Base-by-base conservation (phyloP, 2,888 invertebrate species). In the Pyrocoelia pectoralis region DNA sequence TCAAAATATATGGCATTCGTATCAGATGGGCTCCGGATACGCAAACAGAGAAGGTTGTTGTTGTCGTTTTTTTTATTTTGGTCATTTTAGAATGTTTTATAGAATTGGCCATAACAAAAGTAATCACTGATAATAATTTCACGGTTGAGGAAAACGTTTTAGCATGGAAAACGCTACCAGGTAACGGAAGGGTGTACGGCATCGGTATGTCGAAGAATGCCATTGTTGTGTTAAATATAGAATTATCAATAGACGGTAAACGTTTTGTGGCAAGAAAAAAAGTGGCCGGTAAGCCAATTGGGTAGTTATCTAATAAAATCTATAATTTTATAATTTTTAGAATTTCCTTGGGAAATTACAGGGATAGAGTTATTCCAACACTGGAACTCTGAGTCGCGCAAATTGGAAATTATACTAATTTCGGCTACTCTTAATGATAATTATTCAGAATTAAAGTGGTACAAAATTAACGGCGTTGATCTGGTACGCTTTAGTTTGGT, bases 11-110 rank as follows among this genome's bases (percentile, higher is more conserved):
- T 80, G 65, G 80, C 71, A 80, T 65, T 74, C 77, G 2, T 80
- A 81, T 64, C 77, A 79, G 70, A 77, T 77, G 61, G 74, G 71
- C 38, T 74, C 75, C 1, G 79, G 75, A 4, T 69, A 74, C 59
- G 77, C 76, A 49, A 81, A 80, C 72, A 77, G 82, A 62, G 82
- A 83, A 77, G 83, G 84, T 83, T 75, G 53, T 14, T 43, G 24
- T n/a, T 56, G 12, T 19, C 13, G 51, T 49, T 18, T 24, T 24
- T 15, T 46, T 33, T 8, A 14, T 1, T 29, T 43, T 14, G 28
- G 49, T 9, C 28, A 52, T 12, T 19, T 43, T 10, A 1, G 38
- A 46, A 33, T 12, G 6, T 12, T 50, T 72, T 70, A 14, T 68
- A 75, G 74, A 74, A 60, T 53, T 75, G 18, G 55, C 69, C n/a